Percentiles rank a stretch among this genome's conserved stretches.
Evolutionary conservation across 1,140 invertebrate genomes (phyloP).

Genomic region (Parasteatoda tepidariorum): DNA sequence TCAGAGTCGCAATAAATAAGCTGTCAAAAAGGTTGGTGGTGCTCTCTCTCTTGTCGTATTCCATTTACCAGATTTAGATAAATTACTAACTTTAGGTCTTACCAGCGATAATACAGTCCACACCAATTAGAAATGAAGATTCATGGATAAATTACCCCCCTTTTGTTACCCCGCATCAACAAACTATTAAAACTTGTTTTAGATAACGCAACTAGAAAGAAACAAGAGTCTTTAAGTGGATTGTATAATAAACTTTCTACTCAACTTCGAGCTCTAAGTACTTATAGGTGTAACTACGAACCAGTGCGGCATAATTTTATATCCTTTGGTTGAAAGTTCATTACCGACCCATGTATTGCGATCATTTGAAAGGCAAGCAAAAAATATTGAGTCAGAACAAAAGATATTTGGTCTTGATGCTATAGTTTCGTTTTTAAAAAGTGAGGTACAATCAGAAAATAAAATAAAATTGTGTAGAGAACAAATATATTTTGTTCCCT

Average conservation of each 20-base stretch:
- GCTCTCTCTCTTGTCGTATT: no score
- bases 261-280: background rate
- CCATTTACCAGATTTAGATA: no score
- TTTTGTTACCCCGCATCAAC: no score
- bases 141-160: no score
- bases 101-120: no score
- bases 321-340: conserved; percentile 1
- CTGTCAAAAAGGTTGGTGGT: no score
- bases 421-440: background rate
- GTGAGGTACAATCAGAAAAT: background rate
- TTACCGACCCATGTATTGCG: background rate
- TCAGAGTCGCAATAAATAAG: no score
- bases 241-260: conserved; percentile 4
- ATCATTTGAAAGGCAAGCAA: conserved; percentile 2
- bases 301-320: background rate
- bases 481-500: background rate
- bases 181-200: conserved; percentile 17
- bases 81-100: no score
- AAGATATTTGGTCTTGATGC: background rate
- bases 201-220: background rate
- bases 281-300: background rate
- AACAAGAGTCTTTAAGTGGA: background rate
- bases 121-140: no score
- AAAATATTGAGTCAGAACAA: background rate
- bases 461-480: conserved; percentile 1